A percentile compares a stretch with the other conserved stretches of the same genome.
These are phyloP conservation scores for Chymomyza fuscimana DNA, from an alignment of 2,888 invertebrate species.

Conservation along the genomic window DNA sequence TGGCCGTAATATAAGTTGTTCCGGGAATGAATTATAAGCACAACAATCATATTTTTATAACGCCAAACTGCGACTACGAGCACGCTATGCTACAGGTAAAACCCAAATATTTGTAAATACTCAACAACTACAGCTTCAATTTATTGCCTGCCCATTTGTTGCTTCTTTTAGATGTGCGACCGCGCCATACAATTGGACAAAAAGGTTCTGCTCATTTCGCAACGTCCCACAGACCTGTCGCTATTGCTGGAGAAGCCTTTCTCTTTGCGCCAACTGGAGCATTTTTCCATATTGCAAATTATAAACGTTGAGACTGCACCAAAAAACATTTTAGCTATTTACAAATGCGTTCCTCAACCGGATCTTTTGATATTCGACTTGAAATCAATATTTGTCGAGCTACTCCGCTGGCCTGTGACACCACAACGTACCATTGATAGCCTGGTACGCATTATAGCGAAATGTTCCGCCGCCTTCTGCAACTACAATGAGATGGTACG, in stretches of 20 bases:
- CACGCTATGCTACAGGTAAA: slow-evolving; percentile 46
- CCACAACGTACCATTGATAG: slow-evolving; percentile 41
- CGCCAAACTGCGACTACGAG: slow-evolving; percentile 46
- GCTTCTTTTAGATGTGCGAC: slow-evolving; percentile 48
- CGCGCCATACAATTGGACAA: slow-evolving; percentile 40
- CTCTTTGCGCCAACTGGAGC: slow-evolving; percentile 24
- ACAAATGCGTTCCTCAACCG: slow-evolving; percentile 47
- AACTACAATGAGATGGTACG: slow-evolving; percentile 41
- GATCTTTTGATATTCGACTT: slow-evolving; percentile 63
- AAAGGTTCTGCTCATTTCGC: slow-evolving; percentile 45
- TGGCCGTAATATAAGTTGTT: neutral
- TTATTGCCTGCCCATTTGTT: neutral
- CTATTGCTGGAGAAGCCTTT: slow-evolving; percentile 27
- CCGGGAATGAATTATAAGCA: slow-evolving; percentile 1
- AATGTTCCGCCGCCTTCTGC: slow-evolving; percentile 54
- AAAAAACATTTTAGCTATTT: slow-evolving; percentile 49
- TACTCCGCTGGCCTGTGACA: slow-evolving; percentile 45
- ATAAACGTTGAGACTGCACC: slow-evolving; percentile 57
- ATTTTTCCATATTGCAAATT: slow-evolving; percentile 14
- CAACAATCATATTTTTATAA: slow-evolving; percentile 49
- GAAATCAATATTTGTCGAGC: slow-evolving; percentile 43
- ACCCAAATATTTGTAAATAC: neutral
- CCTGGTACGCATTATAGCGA: slow-evolving; percentile 54
- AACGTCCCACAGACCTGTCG: slow-evolving; percentile 17
- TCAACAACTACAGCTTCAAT: slow-evolving; percentile 9